Evolutionary conservation across 2,113 vertebrate species (phyloP), one percentile per base, ranked within the genome.

Genomic region (Alexandromys fortis): DNA sequence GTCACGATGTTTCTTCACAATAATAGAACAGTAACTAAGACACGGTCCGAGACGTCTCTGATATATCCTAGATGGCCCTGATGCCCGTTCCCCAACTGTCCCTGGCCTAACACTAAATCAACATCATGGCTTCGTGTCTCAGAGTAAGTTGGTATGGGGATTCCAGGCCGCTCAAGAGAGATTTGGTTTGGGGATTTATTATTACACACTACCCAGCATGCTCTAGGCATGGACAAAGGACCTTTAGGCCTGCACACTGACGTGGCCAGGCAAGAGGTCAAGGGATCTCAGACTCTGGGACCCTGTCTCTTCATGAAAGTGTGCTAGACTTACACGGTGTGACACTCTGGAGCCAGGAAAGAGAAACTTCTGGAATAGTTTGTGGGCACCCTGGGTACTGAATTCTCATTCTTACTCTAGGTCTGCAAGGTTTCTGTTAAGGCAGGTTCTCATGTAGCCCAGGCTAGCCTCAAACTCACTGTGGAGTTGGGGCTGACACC

Each of bases 251-350:
- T 42, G 13, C 8, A 42, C 5, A 16, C 4, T 52, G 45, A 14
- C 52, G 17, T 33, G n/a, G 61, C 7, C 38, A 76, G 89, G 72
- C 45, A 82, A 78, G 75, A 5, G 81, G 38, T 4, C 42, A 33
- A 14, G 30, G 42, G 81, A 33, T 52, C 73, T 49, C 49, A 77
- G 88, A 81, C 87, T 78, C 75, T 4, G 14, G 63, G 13, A 65
- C 21, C 24, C n/a, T 82, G n/a, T 10, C 38, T 65, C 78, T 72
- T 72, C 24, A 8, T 28, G 45, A n/a, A 13, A 33, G 2, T 17
- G 5, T 12, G 61, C 52, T 33, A 1, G 75, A 76, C 72, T 76
- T 6, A 63, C 1, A 8, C 0, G 0, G 76, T 0, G 0, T 90
- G 76, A 86, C 55, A 24, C 16, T 35, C n/a, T 22, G 82, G 11